Conservation (phyloP, 2,113 vertebrate species). For the Ibidorhyncha struthersii region DNA sequence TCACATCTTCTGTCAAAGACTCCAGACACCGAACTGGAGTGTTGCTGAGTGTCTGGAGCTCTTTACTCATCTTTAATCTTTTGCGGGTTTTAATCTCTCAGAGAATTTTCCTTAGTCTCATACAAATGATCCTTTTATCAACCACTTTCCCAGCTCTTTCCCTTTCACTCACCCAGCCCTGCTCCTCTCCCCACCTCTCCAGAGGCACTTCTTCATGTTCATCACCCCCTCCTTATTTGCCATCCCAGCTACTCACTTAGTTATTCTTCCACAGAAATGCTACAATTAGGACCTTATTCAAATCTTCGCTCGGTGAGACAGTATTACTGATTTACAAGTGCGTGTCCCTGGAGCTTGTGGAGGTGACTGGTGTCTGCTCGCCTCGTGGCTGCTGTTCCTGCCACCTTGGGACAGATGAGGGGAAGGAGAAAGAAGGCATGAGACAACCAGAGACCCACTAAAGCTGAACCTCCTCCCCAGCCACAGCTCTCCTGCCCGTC, state of each 20-base stretch:
- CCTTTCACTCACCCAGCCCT: background rate
- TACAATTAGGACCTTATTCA: conserved; percentile 45
- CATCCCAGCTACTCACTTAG: background rate
- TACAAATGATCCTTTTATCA: background rate
- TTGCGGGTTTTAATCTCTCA: background rate
- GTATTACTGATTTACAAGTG: conserved; percentile 31
- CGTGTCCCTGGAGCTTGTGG: background rate
- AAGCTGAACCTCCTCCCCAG: background rate
- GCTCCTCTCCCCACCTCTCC: background rate
- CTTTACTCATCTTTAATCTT: background rate
- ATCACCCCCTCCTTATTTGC: background rate
- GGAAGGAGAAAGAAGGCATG: background rate
- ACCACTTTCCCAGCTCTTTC: background rate
- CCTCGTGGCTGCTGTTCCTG: background rate
- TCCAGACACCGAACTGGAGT: background rate
- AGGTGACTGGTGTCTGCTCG: background rate
- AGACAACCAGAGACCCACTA: background rate
- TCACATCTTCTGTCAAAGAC: conserved; percentile 27
- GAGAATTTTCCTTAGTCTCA: background rate
- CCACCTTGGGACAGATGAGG: rapidly evolving
- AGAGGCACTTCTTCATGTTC: background rate
- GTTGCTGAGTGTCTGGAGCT: background rate
- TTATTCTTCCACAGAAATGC: background rate
- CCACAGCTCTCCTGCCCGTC: too few species aligned
- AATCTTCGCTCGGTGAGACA: background rate